Conservation (phyloP, 2,797 vertebrate species). For the Danio kyathit region DNA sequence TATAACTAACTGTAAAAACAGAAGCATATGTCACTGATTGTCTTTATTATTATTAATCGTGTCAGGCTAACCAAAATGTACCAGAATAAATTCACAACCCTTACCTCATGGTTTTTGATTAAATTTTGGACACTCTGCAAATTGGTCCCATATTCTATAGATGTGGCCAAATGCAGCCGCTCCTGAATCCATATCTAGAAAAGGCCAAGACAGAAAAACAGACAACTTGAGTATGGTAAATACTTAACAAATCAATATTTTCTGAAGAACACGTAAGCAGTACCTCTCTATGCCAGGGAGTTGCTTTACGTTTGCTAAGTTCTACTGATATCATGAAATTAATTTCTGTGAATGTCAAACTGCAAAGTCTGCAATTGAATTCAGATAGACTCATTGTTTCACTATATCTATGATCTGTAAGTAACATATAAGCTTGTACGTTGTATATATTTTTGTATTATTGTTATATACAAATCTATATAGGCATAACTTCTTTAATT, state of each 20-base stretch:
- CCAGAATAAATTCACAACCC: slow-evolving; percentile 1
- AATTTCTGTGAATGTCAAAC: too few relatives aligned
- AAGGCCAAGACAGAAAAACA: slow-evolving; percentile 25
- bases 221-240: not conserved
- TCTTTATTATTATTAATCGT: not conserved
- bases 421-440: too few relatives aligned
- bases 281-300: not conserved
- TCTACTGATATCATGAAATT: too few relatives aligned
- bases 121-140: slow-evolving; percentile 90
- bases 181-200: slow-evolving; percentile 92
- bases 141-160: slow-evolving; percentile 90
- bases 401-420: too few relatives aligned
- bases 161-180: slow-evolving; percentile 86
- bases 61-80: not conserved
- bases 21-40: not conserved
- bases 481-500: too few relatives aligned
- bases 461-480: too few relatives aligned
- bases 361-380: too few relatives aligned
- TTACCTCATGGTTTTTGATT: slow-evolving; percentile 92
- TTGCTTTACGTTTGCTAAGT: too few relatives aligned
- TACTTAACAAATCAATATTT: not conserved
- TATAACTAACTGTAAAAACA: not conserved
- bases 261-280: not conserved
- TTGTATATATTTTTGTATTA: too few relatives aligned
- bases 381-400: too few relatives aligned